phyloP scores from a whole-genome alignment of 2,113 vertebrate species.

The Xenopus laevis region DNA sequence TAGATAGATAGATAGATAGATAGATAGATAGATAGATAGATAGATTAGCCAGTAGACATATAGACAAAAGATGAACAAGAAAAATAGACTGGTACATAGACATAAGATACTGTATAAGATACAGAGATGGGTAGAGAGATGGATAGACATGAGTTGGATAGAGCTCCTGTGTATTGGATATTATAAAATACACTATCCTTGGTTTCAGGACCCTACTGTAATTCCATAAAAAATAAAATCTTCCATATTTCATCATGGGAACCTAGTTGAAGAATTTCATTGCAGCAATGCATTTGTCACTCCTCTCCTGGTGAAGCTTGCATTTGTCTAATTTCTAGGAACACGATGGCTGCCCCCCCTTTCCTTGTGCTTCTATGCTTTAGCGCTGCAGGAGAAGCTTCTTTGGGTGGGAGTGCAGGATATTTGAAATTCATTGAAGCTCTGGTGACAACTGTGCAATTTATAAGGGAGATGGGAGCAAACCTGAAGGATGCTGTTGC shows the following conservation, averaged over 20 bases:
- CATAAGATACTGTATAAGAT: too few relatives aligned
- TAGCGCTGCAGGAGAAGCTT: slow-evolving; percentile 31
- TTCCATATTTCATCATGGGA: slow-evolving; percentile 49
- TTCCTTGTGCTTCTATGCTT: neutral
- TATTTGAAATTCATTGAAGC: slow-evolving; percentile 55
- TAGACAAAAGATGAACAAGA: too few relatives aligned
- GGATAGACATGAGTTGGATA: too few relatives aligned
- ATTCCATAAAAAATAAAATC: slow-evolving; percentile 42
- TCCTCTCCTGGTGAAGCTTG: slow-evolving; percentile 42
- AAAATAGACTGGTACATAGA: too few relatives aligned
- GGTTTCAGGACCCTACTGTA: slow-evolving; percentile 20
- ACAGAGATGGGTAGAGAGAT: too few relatives aligned
- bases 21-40: too few relatives aligned
- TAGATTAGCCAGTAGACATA: too few relatives aligned
- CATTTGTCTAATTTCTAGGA: slow-evolving; percentile 44
- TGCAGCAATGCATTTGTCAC: slow-evolving; percentile 46
- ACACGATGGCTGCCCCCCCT: slow-evolving; percentile 26
- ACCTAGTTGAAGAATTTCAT: slow-evolving; percentile 34
- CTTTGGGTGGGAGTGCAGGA: slow-evolving; percentile 36
- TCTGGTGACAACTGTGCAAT: slow-evolving; percentile 50
- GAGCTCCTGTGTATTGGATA: too few relatives aligned
- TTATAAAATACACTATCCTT: neutral
- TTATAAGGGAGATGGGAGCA: slow-evolving; percentile 52
- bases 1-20: too few relatives aligned
- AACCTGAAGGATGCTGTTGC: slow-evolving; percentile 55